Base-by-base conservation (phyloP, 2,113 vertebrate species). In the Danionella cerebrum region DNA sequence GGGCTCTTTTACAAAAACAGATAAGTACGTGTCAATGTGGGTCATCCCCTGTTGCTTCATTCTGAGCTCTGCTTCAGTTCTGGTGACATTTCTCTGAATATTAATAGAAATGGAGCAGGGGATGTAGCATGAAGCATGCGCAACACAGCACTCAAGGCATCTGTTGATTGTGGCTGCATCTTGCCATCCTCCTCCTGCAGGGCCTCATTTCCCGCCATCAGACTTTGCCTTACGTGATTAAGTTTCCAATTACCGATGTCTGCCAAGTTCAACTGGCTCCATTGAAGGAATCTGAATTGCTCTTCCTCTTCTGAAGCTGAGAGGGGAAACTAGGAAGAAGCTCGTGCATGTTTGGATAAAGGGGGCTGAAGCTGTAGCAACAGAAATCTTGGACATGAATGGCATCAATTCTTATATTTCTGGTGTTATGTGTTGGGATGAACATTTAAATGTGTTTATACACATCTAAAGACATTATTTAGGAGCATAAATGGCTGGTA, bases 151-250 rank as follows among this genome's bases (percentile, higher is more conserved):
- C 70, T 25, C 70, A 52, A 55, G 54, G 45, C 71, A 67, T 65
- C 53, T 59, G 64, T 55, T 47, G 42, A 67, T 58, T 53, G 22
- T 51, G 50, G 48, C 59, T 10, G 47, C 57, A 62, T 71, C 19
- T 42, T 69, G 52, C 14, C 51, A 53, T 29, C 63, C 39, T 67
- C 71, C 25, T 71, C 69, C 42, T 31, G 16, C 47, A 51, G 52
- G 52, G 29, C 63, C 50, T 76, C 18, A 58, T 53, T 69, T 68
- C 16, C 45, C 42, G 31, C 64, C 58, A 67, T 50, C 57, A 71
- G 66, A 62, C 52, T 58, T 44, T 10, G 59, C 53, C 25, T 69
- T 68, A 69, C 54, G 47, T 79, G 74, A 80, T 75, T 79, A 76
- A 63, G 62, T 65, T 83, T 79, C 70, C 54, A 76, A 72, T 79